Evolutionary conservation across 2,797 vertebrate species (phyloP), one percentile per base, ranked within the genome.

Genomic region (Argentina silus): DNA sequence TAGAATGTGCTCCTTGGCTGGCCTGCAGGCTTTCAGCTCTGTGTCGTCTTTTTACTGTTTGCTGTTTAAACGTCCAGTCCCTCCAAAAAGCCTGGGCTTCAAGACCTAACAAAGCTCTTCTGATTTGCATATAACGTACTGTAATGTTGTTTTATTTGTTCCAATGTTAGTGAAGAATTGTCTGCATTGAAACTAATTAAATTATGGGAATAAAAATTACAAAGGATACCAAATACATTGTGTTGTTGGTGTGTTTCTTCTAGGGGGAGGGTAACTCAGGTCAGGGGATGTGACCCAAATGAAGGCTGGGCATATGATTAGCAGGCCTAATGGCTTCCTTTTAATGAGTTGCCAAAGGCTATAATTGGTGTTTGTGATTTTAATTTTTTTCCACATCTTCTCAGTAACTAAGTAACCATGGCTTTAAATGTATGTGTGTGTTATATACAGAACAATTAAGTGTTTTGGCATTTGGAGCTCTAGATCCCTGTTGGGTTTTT

Each of bases 191-290:
- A 93, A 93, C 90, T 88, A 87, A 88, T 86, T 89, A 92, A 95
- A 94, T 95, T 93, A 94, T 93, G 93, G 93, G 93, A 94, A 95
- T 95, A 93, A 95, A 95, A 94, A 95, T 93, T 93, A 93, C 92
- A 94, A 94, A 94, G 93, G 90, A 90, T 89, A 91, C 83, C 72
- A 79, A 77, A 61, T 74, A 80, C 47, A 36, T 11, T 17, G 17
- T 74, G 19, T 21, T 61, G 81, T 81, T 79, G 47, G 15, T 62
- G 36, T 11, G 7, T 15, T 17, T 42, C 48, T 42, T 50, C 9
- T 50, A 11, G 8, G 10, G 15, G 11, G 17, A 48, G 42, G 5
- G 10, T 23, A 3, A 19, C 55, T 59, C 56, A 15, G 48, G 3
- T 57, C 5, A 57, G 56, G 23, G 17, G 53, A 17, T 19, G 53